phyloP scores from a whole-genome alignment of 2,888 invertebrate species.

The Orthosia incerta region DNA sequence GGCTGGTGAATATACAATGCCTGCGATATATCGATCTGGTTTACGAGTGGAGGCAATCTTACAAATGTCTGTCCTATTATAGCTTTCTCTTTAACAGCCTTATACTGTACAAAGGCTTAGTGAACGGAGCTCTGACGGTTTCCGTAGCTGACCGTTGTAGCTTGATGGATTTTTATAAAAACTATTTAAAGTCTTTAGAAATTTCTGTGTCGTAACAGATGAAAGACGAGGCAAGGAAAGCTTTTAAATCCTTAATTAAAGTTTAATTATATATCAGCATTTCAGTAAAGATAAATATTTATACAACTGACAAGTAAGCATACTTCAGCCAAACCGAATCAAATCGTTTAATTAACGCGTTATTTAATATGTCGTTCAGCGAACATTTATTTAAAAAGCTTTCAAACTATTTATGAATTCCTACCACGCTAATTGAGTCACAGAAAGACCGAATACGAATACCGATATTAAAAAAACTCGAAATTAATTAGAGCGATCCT shows the following conservation, averaged over 20 bases:
- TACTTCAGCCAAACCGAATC: constrained; percentile 34
- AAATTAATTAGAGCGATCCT: constrained; percentile 66
- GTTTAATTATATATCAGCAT: constrained; percentile 28
- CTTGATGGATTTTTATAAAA: constrained; percentile 66
- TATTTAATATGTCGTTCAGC: constrained; percentile 62
- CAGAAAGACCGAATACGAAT: constrained; percentile 64
- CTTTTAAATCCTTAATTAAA: constrained; percentile 38
- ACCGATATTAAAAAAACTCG: constrained; percentile 62
- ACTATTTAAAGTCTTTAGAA: constrained; percentile 47
- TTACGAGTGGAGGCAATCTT: constrained; percentile 78
- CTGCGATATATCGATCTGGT: constrained; percentile 78
- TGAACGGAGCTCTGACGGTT: constrained; percentile 68
- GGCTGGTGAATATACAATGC: constrained; percentile 86
- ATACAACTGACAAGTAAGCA: constrained; percentile 22
- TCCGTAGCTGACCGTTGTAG: constrained; percentile 60
- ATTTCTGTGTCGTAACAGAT: constrained; percentile 36
- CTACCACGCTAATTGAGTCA: constrained; percentile 67
- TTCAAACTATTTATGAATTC: constrained; percentile 71
- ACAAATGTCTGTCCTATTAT: constrained; percentile 78
- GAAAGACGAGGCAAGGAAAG: constrained; percentile 23
- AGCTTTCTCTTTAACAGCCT: constrained; percentile 77
- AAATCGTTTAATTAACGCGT: constrained; percentile 67
- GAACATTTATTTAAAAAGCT: constrained; percentile 73
- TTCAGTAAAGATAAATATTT: constrained; percentile 24
- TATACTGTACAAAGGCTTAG: constrained; percentile 73